Base-by-base conservation (phyloP, 2,888 invertebrate species). In the Metopia argyrocephala region DNA sequence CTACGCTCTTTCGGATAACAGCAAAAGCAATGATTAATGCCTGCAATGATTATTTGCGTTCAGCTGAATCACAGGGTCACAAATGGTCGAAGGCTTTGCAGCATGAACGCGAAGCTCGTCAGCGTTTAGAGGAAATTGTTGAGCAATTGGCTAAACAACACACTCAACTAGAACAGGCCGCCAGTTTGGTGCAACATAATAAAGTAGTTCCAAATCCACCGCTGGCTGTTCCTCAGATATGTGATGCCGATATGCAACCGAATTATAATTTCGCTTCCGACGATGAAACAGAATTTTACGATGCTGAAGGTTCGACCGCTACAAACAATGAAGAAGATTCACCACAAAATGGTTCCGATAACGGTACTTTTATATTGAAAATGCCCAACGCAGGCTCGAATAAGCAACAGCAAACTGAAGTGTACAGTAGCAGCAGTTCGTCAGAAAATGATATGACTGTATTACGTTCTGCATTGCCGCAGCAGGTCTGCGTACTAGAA, bases 121-220 rank as follows among this genome's bases (percentile, higher is more conserved):
- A 95, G 89, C 93, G 97, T 59, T 92, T 98, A 82, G 97, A 98
- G 88, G 98, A 98, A 87, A 97, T 99, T 92, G 97, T 99, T 18
- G 99, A 99, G 89, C 98, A 98, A 87, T 92, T 99, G 82, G 99
- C 99, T 15, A 94, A 97, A 84, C 99, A 99, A 89, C 99, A 98
- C 90, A 97, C 98, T 74, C 96, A 95, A 86, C 92, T 99, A 84
- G 99, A 99, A 91, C 96, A 97, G 90, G 97, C 97, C 2, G 97
- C 97, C 2, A 89, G 89, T 31, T 86, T 87, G 66, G 88, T 86
- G 6, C 88, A 88, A 27, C 86, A 84, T 20, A 88, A 88, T 45
- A 83, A 84, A 59, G 75, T 83, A 15, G 66, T 82, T n/a, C 61
- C 48, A 31, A 78, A 78, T 71, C 82, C 84, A 25, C 79, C 82